phyloP scores from a whole-genome alignment of 2,888 invertebrate genomes.

The Acrocyrtus sp. region DNA sequence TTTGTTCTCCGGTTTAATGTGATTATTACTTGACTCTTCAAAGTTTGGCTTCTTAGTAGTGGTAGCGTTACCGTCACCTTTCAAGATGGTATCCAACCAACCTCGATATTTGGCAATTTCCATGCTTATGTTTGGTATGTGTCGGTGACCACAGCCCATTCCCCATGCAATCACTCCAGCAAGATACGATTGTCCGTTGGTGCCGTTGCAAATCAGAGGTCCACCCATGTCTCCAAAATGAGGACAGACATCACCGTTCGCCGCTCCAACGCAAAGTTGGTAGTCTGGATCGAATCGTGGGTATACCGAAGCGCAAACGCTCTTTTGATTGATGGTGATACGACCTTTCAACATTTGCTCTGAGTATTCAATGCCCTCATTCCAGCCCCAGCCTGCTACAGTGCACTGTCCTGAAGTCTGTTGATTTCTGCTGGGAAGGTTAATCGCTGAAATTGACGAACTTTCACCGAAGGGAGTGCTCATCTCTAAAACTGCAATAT shows the following conservation, averaged over 20 bases:
- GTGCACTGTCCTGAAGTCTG: not conserved
- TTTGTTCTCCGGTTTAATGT: too few relatives aligned
- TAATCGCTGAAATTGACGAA: not conserved
- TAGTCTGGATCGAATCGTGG: not conserved
- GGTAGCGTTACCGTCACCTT: not conserved
- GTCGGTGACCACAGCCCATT: not conserved
- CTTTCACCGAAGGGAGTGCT: not conserved
- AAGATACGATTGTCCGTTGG: not conserved
- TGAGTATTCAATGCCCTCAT: not conserved
- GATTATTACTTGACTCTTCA: too few relatives aligned
- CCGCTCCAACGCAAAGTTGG: constrained; percentile 17
- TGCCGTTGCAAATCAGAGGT: constrained; percentile 1
- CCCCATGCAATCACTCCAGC: constrained; percentile 10
- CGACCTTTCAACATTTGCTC: constrained; percentile 4
- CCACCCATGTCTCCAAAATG: not conserved
- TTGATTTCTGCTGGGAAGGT: not conserved
- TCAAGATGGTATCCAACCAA: constrained; percentile 11
- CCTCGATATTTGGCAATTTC: constrained; percentile 11
- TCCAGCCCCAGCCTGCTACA: constrained; percentile 19
- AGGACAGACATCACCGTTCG: constrained; percentile 1
- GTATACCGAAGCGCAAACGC: not conserved
- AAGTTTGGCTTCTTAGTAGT: too few relatives aligned
- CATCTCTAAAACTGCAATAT: constrained; percentile 17
- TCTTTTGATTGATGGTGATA: not conserved
- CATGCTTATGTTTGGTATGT: constrained; percentile 20